Percentiles rank a stretch among this genome's conserved stretches.
Evolutionary conservation across 2,797 vertebrate genomes (phyloP).

Genomic region (Bradypus variegatus): DNA sequence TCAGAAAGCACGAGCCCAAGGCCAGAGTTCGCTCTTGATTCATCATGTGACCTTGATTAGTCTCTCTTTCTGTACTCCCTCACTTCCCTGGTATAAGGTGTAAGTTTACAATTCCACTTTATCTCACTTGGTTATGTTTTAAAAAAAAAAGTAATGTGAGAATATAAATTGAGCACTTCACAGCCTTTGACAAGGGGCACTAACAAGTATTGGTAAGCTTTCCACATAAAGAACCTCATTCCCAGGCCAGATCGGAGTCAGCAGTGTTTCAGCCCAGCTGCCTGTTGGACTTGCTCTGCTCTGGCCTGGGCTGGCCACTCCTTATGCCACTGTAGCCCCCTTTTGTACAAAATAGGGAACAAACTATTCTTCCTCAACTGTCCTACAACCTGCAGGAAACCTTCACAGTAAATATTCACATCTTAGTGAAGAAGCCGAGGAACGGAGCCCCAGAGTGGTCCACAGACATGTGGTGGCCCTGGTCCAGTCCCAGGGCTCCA

Average conservation of each 20-base stretch:
- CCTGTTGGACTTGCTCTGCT: background rate
- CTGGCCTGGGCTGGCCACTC: background rate
- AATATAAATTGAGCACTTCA: background rate
- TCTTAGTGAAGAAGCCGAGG: background rate
- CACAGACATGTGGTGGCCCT: fast-evolving
- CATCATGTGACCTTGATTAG: background rate
- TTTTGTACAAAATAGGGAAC: background rate
- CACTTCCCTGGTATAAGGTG: background rate
- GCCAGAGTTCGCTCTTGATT: background rate
- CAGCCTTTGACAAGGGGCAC: background rate
- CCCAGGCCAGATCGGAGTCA: background rate
- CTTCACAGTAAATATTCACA: background rate
- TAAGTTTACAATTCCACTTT: background rate
- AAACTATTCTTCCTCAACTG: background rate
- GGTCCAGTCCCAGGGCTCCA: background rate
- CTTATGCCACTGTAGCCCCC: background rate
- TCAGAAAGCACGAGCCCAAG: background rate
- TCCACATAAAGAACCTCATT: background rate
- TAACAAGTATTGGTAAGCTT: no score
- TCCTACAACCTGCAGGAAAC: background rate
- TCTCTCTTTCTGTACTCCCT: background rate
- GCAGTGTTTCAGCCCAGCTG: background rate
- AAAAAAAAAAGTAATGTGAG: background rate
- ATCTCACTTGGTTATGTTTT: background rate
- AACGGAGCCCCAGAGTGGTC: background rate